Evolutionary conservation across 2,113 vertebrate genomes (phyloP).

Genomic region (Oncorhynchus clarkii): DNA sequence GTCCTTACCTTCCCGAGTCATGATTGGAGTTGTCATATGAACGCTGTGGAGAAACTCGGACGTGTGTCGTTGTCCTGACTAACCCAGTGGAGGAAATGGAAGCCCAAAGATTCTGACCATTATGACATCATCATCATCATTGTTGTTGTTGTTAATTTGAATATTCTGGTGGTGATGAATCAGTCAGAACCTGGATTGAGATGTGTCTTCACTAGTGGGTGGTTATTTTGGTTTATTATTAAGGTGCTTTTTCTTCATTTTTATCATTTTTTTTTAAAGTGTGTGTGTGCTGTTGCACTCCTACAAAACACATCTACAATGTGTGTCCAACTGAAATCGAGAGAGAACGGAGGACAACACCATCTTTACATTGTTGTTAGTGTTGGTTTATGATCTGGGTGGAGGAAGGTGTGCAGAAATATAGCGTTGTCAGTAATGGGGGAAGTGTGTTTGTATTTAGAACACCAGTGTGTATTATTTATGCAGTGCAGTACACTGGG

Average conservation of each 20-base stretch:
- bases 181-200: conserved; percentile 41
- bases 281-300: not conserved
- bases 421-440: too few relatives aligned
- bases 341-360: not conserved
- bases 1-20: not conserved
- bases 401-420: conserved; percentile 22
- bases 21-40: conserved; percentile 13
- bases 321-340: not conserved
- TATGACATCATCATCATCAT: not conserved
- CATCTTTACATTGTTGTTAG: too few relatives aligned
- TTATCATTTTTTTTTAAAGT: not conserved
- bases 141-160: conserved; percentile 28
- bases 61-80: conserved; percentile 80
- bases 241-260: not conserved
- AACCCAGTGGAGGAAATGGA: conserved; percentile 75
- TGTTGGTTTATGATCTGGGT: too few relatives aligned
- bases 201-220: conserved; percentile 11
- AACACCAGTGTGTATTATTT: conserved; percentile 71
- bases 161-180: conserved; percentile 45
- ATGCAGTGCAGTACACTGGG: conserved; percentile 90
- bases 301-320: not conserved
- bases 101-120: conserved; percentile 82
- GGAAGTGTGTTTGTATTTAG: too few relatives aligned
- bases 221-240: conserved; percentile 16
- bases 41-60: conserved; percentile 6